Percentiles rank a stretch among this genome's conserved stretches.
phyloP scores from a whole-genome alignment of 2,797 vertebrate species.

The Cottoperca gobio region DNA sequence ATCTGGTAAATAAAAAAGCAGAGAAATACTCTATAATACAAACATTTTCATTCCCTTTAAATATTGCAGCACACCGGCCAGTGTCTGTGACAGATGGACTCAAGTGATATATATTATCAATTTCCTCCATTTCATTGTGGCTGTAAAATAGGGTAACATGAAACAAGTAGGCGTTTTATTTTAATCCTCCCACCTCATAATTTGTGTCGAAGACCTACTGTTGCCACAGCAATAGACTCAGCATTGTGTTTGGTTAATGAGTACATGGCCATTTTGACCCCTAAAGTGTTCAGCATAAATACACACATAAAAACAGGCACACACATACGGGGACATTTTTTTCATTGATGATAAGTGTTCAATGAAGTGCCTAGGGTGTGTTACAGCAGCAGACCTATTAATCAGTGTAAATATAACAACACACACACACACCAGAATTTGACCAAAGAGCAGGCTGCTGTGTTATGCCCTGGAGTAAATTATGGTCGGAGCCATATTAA shows the following conservation, averaged over 20 bases:
- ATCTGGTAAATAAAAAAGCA: not conserved
- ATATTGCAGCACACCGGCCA: too few relatives aligned
- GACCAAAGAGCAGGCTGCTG: slow-evolving; percentile 49
- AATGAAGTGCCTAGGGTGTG: slow-evolving; percentile 37
- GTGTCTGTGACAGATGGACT: not conserved
- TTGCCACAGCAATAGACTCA: slow-evolving; percentile 23
- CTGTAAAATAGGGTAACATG: not conserved
- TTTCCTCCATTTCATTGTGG: slow-evolving; percentile 10
- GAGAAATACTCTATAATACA: not conserved
- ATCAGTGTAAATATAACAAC: slow-evolving; percentile 58
- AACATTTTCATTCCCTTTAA: not conserved
- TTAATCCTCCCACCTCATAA: slow-evolving; percentile 25
- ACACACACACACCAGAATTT: slow-evolving; percentile 44
- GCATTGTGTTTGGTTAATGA: slow-evolving; percentile 59
- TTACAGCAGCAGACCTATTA: slow-evolving; percentile 53
- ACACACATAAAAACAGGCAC: slow-evolving; percentile 20
- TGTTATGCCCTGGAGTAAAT: slow-evolving; percentile 53
- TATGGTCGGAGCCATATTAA: slow-evolving; percentile 59
- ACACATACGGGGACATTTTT: slow-evolving; percentile 3
- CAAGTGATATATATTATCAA: not conserved
- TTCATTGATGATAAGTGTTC: slow-evolving; percentile 47
- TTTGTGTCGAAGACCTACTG: slow-evolving; percentile 28
- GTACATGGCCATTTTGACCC: slow-evolving; percentile 50
- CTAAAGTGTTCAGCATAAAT: slow-evolving; percentile 26
- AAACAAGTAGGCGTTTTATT: slow-evolving; percentile 8